phyloP scores from a whole-genome alignment of 2,797 vertebrate genomes.

The Danio tinwini region DNA sequence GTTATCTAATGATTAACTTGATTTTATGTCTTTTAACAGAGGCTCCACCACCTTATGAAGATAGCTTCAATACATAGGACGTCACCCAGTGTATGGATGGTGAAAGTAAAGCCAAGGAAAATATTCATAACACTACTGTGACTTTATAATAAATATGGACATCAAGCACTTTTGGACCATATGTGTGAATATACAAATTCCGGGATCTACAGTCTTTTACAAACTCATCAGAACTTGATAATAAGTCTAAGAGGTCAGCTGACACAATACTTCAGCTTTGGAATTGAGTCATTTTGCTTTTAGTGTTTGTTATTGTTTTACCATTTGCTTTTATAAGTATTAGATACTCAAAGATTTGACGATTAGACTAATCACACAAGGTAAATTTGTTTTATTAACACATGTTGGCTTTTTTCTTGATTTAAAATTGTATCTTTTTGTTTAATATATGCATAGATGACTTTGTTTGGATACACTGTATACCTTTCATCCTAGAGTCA shows the following conservation, averaged over 20 bases:
- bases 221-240: constrained; percentile 15
- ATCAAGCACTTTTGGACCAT: constrained; percentile 24
- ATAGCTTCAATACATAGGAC: constrained; percentile 82
- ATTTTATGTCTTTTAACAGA: constrained; percentile 73
- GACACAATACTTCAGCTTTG: constrained; percentile 41
- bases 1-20: constrained; percentile 10
- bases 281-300: background rate
- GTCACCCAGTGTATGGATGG: background rate
- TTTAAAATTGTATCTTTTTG: background rate
- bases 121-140: background rate
- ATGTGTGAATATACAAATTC: constrained; percentile 1
- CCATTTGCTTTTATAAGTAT: constrained; percentile 9
- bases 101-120: background rate
- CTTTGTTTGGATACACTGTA: background rate
- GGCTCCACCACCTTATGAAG: constrained; percentile 90
- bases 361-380: background rate
- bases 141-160: constrained; percentile 15
- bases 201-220: background rate
- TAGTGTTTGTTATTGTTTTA: constrained; percentile 1
- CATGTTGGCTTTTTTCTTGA: background rate
- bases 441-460: background rate
- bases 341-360: background rate
- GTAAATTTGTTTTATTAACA: background rate
- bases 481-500: background rate
- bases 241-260: constrained; percentile 45